A percentile compares a stretch with the other conserved stretches of the same genome.
phyloP scores from a whole-genome alignment of 2,888 invertebrate species.

The Bombylius discolor region DNA sequence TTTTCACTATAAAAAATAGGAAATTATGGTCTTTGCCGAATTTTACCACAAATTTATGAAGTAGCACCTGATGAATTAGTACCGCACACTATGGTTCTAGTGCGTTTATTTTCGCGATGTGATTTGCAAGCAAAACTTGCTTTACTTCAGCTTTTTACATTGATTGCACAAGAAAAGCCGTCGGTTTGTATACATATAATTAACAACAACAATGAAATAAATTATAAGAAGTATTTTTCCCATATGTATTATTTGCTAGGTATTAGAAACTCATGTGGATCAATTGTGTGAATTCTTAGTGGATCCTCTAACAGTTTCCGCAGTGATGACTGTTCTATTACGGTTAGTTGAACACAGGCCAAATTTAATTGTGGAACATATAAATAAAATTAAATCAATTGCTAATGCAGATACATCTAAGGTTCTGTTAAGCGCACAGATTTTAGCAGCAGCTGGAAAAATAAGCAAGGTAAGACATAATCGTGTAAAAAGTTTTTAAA shows the following conservation, averaged over 20 bases:
- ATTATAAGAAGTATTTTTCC: too few species aligned
- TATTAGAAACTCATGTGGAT: constrained; percentile 68
- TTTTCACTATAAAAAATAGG: constrained; percentile 38
- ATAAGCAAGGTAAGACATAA: constrained; percentile 47
- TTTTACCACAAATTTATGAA: constrained; percentile 80
- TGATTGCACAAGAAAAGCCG: constrained; percentile 70
- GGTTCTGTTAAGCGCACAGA: constrained; percentile 53
- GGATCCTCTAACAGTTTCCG: constrained; percentile 44
- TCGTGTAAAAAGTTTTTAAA: too few species aligned
- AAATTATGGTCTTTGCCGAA: constrained; percentile 76
- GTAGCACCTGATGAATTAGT: constrained; percentile 77
- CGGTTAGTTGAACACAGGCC: constrained; percentile 61
- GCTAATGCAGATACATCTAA: constrained; percentile 53
- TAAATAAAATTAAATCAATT: constrained; percentile 51
- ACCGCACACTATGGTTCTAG: constrained; percentile 70
- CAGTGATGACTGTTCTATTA: constrained; percentile 60
- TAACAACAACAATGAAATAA: too few species aligned
- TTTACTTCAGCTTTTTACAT: constrained; percentile 65
- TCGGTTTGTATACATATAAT: constrained; percentile 39
- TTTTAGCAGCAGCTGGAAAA: constrained; percentile 58
- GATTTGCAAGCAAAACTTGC: constrained; percentile 78
- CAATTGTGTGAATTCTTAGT: constrained; percentile 65
- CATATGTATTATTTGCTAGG: constrained; percentile 31
- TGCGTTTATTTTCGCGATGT: constrained; percentile 62
- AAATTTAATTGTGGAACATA: constrained; percentile 55